Base-by-base conservation (phyloP, 2,888 invertebrate species). In the Galeruca laticollis region DNA sequence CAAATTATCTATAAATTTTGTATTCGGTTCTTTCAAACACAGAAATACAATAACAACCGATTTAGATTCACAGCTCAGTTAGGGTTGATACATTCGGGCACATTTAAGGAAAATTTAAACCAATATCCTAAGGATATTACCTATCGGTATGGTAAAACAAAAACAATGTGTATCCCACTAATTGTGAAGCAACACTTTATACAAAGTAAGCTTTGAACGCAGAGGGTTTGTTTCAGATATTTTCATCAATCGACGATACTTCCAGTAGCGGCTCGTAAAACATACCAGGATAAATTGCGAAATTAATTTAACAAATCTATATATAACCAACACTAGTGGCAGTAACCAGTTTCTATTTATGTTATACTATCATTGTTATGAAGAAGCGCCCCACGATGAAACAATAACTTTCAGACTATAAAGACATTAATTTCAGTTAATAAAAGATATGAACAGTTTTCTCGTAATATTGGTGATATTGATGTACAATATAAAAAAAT, bases 101-200 rank as follows among this genome's bases (percentile, higher is more conserved):
- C 73, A 70, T 75, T 73, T 73, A 61, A 75, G 67, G 74, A 73
- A 72, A 73, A 70, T 76, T 73, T 74, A 72, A 76, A 73, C 70
- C 70, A 76, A 75, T 75, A 76, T 47, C 76, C 75, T 52, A 20
- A 35, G 71, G 76, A 71, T 9, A 60, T 70, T 66, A 72, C 75
- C 76, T 76, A 76, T 76, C 73, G 73, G 73, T 69, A 72, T 67
- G 69, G 65, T 60, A 64, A 66, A 73, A 70, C 52, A 67, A 75
- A 76, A 76, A 76, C 74, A 76, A 73, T 71, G 73, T 72, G 26
- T 60, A 71, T 75, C 71, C 69, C 73, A 71, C 73, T 76, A 75
- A 76, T 76, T 76, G 76, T 75, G 75, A 74, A 76, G 74, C 74
- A 75, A 76, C 76, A 76, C 73, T 60, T 64, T 62, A 69, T 65